Evolutionary conservation across 2,113 vertebrate genomes (phyloP).

Genomic region (Psophia crepitans): DNA sequence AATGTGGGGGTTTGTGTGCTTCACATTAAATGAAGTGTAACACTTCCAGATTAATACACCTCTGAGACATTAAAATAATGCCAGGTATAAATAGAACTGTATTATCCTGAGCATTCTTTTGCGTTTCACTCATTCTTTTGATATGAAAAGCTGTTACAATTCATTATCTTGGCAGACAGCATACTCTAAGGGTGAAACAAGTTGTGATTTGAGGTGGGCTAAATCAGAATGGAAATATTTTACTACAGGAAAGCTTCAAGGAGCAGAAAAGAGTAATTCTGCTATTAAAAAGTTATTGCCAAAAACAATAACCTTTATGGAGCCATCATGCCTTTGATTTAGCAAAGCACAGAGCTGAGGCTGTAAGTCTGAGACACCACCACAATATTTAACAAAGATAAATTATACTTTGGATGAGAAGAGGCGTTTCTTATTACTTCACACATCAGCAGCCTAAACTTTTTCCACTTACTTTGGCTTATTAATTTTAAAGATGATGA

Average conservation of each 20-base stretch:
- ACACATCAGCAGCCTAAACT: not conserved
- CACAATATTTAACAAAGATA: slow-evolving; percentile 43
- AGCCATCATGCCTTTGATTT: slow-evolving; percentile 27
- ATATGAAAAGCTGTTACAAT: not conserved
- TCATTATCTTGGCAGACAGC: slow-evolving; percentile 34
- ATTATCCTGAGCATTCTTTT: not conserved
- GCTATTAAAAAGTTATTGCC: slow-evolving; percentile 40
- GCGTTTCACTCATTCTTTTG: not conserved
- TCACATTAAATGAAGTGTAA: not conserved
- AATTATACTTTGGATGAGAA: slow-evolving; percentile 5
- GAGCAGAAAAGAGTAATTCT: not conserved
- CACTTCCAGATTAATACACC: not conserved
- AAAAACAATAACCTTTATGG: slow-evolving; percentile 35
- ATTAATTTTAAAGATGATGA: slow-evolving; percentile 47
- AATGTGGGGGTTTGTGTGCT: not conserved
- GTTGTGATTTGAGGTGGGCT: not conserved
- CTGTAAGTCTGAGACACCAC: not conserved
- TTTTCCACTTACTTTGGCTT: slow-evolving; percentile 33
- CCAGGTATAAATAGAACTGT: not conserved
- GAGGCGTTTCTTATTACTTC: not conserved
- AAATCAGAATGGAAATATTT: not conserved
- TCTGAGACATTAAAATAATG: not conserved
- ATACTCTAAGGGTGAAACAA: not conserved
- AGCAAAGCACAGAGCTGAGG: not conserved
- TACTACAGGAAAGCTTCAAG: not conserved